These are phyloP conservation scores for Struthio camelus DNA, from an alignment of 2,113 vertebrate genomes.

Conservation along the genomic window DNA sequence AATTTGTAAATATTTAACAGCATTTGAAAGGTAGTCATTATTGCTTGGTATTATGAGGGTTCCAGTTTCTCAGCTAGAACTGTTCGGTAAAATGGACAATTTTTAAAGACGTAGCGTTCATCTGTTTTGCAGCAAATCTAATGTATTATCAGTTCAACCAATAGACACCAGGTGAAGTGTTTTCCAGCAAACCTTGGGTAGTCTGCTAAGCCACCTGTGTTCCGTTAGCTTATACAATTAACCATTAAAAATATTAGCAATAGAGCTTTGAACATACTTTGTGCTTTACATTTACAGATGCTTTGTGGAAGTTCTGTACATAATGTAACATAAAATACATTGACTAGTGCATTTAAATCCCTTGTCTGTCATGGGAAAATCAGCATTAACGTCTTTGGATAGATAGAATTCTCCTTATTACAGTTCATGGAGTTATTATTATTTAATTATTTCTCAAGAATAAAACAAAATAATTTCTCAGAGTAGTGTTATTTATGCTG, in stretches of 20 bases:
- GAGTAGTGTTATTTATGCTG: not conserved
- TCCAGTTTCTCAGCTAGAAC: not conserved
- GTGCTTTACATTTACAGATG: not conserved
- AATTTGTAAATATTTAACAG: not conserved
- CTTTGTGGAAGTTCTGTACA: not conserved
- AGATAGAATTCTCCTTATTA: not conserved
- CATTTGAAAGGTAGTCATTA: not conserved
- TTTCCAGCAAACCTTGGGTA: not conserved
- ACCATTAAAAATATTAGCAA: not conserved
- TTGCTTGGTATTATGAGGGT: not conserved
- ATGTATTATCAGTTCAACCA: not conserved
- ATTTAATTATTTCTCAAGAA: not conserved
- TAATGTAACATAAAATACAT: not conserved
- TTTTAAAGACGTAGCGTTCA: not conserved
- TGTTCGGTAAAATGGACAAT: not conserved
- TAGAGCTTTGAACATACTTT: not conserved
- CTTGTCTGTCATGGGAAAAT: not conserved
- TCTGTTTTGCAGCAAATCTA: not conserved
- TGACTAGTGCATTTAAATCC: not conserved
- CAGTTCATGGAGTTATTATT: not conserved
- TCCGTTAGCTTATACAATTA: not conserved
- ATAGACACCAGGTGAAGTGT: rapidly evolving
- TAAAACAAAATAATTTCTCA: not conserved
- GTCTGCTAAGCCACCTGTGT: not conserved
- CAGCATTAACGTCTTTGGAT: not conserved